Percentiles rank a stretch among this genome's conserved stretches.
Conservation (phyloP, 2,888 invertebrate genomes). For the Formica aserva region DNA sequence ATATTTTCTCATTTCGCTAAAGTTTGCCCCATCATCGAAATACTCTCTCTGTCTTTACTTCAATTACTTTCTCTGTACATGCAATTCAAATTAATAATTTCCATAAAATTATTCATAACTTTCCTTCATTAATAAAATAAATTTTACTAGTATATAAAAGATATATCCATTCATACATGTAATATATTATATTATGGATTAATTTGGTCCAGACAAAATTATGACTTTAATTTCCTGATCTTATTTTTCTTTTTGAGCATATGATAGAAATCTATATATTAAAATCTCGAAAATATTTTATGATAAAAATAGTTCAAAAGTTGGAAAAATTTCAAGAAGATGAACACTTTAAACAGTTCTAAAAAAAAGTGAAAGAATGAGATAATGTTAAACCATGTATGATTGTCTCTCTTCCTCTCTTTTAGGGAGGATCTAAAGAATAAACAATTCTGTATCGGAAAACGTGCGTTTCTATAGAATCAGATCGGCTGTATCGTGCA, state of each 20-base stretch:
- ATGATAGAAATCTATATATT: not conserved
- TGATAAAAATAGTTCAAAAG: not conserved
- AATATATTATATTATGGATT: not conserved
- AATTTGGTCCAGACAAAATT: not conserved
- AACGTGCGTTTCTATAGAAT: not conserved
- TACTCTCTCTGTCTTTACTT: not conserved
- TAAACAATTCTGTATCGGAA: not conserved
- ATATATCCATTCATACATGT: not conserved
- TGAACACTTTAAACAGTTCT: not conserved
- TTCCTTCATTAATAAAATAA: not conserved
- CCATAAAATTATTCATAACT: not conserved
- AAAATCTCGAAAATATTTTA: not conserved
- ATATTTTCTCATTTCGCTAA: not conserved
- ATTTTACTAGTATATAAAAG: not conserved
- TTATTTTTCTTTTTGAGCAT: not conserved
- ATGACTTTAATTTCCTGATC: not conserved
- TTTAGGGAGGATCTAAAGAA: not conserved
- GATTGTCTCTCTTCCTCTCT: not conserved
- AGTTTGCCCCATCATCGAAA: not conserved
- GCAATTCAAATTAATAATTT: not conserved
- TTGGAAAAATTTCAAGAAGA: not conserved
- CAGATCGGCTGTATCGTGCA: slow-evolving; percentile 1
- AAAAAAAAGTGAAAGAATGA: not conserved
- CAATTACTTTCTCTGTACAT: not conserved
- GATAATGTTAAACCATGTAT: not conserved